A percentile compares a stretch with the other conserved stretches of the same genome.
phyloP scores from a whole-genome alignment of 2,113 vertebrate species.

The Brachypodius melanocephalos region DNA sequence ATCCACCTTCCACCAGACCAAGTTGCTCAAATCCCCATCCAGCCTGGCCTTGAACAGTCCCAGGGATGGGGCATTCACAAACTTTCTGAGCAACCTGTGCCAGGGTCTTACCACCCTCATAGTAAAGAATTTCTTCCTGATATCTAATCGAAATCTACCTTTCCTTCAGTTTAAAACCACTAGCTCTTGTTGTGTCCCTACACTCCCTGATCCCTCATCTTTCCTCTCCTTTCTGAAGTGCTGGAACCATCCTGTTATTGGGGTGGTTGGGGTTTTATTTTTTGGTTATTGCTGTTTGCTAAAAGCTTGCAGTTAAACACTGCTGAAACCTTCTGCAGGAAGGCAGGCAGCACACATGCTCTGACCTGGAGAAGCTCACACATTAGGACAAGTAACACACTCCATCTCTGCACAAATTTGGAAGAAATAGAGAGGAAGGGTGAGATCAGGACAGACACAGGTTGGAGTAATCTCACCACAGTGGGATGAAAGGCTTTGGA shows the following conservation, averaged over 20 bases:
- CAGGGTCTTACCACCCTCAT: neutral
- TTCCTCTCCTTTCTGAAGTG: neutral
- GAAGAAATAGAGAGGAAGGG: neutral
- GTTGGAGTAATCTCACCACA: neutral
- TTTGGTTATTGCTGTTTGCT: neutral
- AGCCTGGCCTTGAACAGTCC: neutral
- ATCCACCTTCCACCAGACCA: neutral
- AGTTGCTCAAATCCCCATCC: neutral
- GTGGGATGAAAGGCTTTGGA: conserved; percentile 9
- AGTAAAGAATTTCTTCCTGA: neutral
- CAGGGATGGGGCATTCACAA: accelerated
- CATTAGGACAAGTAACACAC: neutral
- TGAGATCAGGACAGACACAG: neutral
- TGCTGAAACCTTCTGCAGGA: neutral
- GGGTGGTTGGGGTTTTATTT: neutral
- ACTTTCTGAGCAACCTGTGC: neutral
- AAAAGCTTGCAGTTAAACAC: neutral
- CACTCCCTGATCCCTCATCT: neutral
- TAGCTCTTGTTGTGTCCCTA: neutral
- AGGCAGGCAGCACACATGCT: neutral
- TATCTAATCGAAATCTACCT: neutral
- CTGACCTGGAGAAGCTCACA: neutral
- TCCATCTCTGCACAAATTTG: neutral
- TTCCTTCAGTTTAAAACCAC: neutral
- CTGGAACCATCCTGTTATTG: neutral